Evolutionary conservation across 2,888 invertebrate genomes (phyloP).

Genomic region (Pogonocherus hispidulus): DNA sequence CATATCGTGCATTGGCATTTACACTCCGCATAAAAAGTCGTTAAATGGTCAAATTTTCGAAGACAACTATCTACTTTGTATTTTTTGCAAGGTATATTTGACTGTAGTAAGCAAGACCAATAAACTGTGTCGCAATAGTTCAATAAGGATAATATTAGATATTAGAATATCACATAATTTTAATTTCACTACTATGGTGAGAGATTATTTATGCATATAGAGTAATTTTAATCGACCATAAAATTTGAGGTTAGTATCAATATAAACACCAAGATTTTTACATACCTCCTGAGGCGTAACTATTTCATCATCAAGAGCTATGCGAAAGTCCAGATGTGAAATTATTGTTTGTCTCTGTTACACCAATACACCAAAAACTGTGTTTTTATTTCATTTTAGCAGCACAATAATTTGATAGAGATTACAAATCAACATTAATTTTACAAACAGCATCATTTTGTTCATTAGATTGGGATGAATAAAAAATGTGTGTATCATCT

Average conservation of each 20-base stretch:
- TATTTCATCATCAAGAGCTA: neutral
- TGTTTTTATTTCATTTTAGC: neutral
- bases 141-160: neutral
- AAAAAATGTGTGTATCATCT: neutral
- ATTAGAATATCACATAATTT: conserved; percentile 2
- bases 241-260: too few species aligned
- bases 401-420: too few species aligned
- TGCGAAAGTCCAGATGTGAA: too few species aligned
- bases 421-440: too few species aligned
- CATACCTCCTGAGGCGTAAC: neutral
- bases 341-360: neutral
- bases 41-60: conserved; percentile 6
- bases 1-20: neutral
- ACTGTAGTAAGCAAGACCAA: neutral
- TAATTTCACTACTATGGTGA: neutral
- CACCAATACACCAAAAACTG: neutral
- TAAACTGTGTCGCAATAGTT: neutral
- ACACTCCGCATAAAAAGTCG: neutral
- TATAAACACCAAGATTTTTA: too few species aligned
- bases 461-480: too few species aligned
- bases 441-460: too few species aligned
- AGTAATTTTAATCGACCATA: too few species aligned
- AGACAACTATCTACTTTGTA: conserved; percentile 3
- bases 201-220: too few species aligned
- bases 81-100: neutral